Evolutionary conservation across 2,797 vertebrate species (phyloP).

Genomic region (Molossus molossus): DNA sequence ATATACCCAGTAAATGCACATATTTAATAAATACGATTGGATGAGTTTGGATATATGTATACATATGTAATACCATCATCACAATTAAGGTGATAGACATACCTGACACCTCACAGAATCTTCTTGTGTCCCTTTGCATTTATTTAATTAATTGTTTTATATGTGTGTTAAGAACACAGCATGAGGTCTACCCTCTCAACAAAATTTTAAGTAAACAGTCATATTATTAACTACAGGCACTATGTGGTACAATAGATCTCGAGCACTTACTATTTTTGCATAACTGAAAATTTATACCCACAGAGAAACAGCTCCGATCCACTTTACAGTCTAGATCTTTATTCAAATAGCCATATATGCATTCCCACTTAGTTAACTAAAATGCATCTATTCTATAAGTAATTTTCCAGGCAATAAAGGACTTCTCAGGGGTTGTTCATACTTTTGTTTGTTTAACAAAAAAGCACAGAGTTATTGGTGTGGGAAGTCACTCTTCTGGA

Average conservation of each 20-base stretch:
- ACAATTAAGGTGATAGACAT: neutral
- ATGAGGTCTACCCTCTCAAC: neutral
- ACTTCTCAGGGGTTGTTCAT: neutral
- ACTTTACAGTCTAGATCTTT: neutral
- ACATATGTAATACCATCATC: neutral
- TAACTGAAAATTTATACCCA: neutral
- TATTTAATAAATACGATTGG: neutral
- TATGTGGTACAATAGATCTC: neutral
- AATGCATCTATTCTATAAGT: neutral
- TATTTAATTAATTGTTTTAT: neutral
- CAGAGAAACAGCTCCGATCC: neutral
- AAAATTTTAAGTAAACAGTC: neutral
- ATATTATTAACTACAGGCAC: neutral
- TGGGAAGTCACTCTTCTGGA: neutral
- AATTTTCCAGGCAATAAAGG: neutral
- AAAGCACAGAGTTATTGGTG: neutral
- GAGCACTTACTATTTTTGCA: neutral
- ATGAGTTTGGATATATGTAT: neutral
- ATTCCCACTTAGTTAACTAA: neutral
- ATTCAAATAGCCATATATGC: neutral
- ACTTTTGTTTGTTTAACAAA: neutral
- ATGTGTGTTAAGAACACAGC: neutral
- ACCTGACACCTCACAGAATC: neutral
- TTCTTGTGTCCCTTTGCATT: neutral
- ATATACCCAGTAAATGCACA: neutral